Conservation (phyloP, 2,113 vertebrate species). For the Stigmatopora nigra region DNA sequence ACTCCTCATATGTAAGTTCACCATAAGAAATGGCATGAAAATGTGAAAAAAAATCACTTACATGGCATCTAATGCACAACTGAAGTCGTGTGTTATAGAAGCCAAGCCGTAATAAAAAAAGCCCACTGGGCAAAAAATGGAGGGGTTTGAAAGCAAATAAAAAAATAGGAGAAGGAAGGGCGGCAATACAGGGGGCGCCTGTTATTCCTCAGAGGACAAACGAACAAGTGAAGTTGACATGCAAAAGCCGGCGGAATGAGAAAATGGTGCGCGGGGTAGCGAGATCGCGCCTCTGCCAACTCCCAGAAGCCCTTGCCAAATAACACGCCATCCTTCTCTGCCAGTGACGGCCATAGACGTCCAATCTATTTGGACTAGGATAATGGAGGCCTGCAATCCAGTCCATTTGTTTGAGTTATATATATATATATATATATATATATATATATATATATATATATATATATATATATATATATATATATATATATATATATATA, state of each 20-base stretch:
- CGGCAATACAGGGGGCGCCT: constrained; percentile 54
- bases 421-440: no score
- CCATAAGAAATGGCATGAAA: constrained; percentile 3
- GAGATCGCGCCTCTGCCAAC: constrained; percentile 29
- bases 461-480: no score
- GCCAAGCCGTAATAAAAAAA: constrained; percentile 57
- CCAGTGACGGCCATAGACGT: no score
- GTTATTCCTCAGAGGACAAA: constrained; percentile 69
- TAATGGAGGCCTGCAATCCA: neutral
- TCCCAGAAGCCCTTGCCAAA: constrained; percentile 18
- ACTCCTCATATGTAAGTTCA: neutral
- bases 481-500: no score
- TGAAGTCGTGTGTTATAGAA: constrained; percentile 63
- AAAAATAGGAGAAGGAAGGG: constrained; percentile 25
- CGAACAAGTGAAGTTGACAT: constrained; percentile 62
- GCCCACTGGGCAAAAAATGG: constrained; percentile 41
- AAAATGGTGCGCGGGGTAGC: constrained; percentile 50
- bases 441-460: no score
- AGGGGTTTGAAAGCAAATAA: constrained; percentile 20
- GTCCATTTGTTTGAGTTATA: neutral
- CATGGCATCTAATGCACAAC: constrained; percentile 55
- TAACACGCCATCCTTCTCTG: no score
- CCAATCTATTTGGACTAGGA: no score
- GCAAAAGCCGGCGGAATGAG: constrained; percentile 68
- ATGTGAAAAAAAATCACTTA: constrained; percentile 4